These are phyloP conservation scores for Cnemophilus loriae DNA, from an alignment of 2,113 vertebrate genomes.

Conservation along the genomic window DNA sequence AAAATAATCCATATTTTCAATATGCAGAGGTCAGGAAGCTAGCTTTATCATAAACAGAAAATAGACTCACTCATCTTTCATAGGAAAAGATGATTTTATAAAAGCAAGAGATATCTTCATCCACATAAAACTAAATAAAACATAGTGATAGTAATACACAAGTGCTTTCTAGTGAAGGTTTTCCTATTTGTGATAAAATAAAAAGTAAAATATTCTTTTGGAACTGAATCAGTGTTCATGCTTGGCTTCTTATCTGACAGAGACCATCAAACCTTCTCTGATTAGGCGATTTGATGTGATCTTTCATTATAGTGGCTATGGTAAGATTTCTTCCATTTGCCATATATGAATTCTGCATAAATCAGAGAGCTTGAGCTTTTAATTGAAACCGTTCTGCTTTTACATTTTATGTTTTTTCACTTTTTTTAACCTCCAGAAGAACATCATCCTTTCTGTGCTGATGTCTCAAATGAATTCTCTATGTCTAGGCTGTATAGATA, in stretches of 20 bases:
- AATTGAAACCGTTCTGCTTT: not conserved
- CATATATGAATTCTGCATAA: not conserved
- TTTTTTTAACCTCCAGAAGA: not conserved
- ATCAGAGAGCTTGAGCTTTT: not conserved
- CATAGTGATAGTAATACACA: not conserved
- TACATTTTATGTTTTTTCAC: not conserved
- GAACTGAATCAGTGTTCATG: not conserved
- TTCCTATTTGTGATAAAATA: not conserved
- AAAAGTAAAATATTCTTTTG: not conserved
- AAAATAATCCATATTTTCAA: not conserved
- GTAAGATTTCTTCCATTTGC: not conserved
- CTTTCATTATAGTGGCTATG: not conserved
- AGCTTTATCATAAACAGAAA: not conserved
- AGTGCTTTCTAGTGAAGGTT: not conserved
- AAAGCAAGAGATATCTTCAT: not conserved
- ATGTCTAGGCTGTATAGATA: not conserved
- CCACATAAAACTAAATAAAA: not conserved
- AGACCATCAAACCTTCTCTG: not conserved
- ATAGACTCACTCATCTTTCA: not conserved
- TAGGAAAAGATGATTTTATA: not conserved
- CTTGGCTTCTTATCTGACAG: not conserved
- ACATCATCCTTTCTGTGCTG: not conserved
- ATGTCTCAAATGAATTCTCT: not conserved
- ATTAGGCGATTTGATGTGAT: not conserved
- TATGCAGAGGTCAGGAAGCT: not conserved